Percentiles rank a stretch among this genome's conserved stretches.
Conservation (phyloP, 2,797 vertebrate genomes). For the Pipistrellus pygmaeus region DNA sequence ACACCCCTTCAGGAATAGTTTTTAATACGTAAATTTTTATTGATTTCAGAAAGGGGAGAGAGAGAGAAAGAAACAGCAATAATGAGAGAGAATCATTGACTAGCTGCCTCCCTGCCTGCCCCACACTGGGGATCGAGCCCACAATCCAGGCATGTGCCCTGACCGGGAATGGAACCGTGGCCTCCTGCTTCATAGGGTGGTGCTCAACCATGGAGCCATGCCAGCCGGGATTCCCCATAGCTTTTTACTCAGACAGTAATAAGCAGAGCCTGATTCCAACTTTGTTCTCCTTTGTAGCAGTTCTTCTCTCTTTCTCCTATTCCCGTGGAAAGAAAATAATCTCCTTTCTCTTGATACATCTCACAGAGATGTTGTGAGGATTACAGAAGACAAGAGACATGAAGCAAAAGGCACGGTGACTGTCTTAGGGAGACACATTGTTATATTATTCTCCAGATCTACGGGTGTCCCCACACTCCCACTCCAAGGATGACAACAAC, state of each 20-base stretch:
- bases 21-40: too few relatives aligned
- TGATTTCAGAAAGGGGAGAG: too few relatives aligned
- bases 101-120: too few relatives aligned
- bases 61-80: too few relatives aligned
- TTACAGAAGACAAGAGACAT: not conserved
- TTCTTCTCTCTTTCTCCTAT: not conserved
- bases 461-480: rapidly evolving
- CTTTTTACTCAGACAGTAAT: not conserved
- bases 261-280: not conserved
- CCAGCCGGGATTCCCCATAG: rapidly evolving
- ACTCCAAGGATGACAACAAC: not conserved
- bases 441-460: not conserved
- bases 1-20: too few relatives aligned
- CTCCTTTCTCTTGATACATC: not conserved
- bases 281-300: not conserved
- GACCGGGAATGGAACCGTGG: too few relatives aligned
- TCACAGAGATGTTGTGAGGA: not conserved
- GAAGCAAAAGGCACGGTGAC: not conserved
- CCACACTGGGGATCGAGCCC: too few relatives aligned
- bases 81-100: too few relatives aligned
- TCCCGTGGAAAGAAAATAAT: not conserved
- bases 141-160: too few relatives aligned
- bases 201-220: too few relatives aligned
- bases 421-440: not conserved
- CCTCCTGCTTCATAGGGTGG: too few relatives aligned